phyloP scores from a whole-genome alignment of 2,888 invertebrate species.

The Endotricha flammealis region DNA sequence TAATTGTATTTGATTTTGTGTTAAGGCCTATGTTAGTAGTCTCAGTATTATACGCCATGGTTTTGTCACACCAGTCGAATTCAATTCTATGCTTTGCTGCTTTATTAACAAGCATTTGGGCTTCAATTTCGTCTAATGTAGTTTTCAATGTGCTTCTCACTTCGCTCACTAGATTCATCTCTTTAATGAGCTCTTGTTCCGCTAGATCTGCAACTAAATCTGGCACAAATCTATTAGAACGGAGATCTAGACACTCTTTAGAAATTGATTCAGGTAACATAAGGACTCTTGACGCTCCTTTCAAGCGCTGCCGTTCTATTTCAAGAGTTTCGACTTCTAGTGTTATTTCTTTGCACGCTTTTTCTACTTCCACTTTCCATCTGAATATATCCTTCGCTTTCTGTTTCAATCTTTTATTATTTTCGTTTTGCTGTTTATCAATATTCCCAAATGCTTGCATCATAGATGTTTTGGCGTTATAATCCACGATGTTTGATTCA shows the following conservation, averaged over 20 bases:
- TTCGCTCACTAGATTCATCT: constrained; percentile 83
- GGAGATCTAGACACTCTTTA: constrained; percentile 84
- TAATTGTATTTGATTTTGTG: constrained; percentile 82
- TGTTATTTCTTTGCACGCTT: constrained; percentile 81
- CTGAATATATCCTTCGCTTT: constrained; percentile 83
- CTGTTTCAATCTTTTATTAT: constrained; percentile 80
- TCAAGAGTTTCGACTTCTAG: constrained; percentile 84
- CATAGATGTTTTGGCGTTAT: constrained; percentile 81
- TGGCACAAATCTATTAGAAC: constrained; percentile 82
- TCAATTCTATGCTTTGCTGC: constrained; percentile 90
- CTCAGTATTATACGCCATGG: constrained; percentile 87
- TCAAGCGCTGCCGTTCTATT: constrained; percentile 82
- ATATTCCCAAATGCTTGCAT: constrained; percentile 81
- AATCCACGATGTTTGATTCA: constrained; percentile 77
- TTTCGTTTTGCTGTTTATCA: constrained; percentile 83
- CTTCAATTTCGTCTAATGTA: constrained; percentile 82
- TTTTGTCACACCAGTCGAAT: constrained; percentile 95
- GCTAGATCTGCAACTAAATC: constrained; percentile 87
- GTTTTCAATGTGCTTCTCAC: constrained; percentile 80
- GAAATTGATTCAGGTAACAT: constrained; percentile 86
- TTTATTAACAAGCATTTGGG: constrained; percentile 85
- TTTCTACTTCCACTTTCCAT: constrained; percentile 87
- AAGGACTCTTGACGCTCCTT: constrained; percentile 81
- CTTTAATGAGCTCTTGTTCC: constrained; percentile 87
- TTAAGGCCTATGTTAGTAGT: constrained; percentile 82